Conservation (phyloP, 2,113 vertebrate genomes). For the Phalacrocorax brasilianus region DNA sequence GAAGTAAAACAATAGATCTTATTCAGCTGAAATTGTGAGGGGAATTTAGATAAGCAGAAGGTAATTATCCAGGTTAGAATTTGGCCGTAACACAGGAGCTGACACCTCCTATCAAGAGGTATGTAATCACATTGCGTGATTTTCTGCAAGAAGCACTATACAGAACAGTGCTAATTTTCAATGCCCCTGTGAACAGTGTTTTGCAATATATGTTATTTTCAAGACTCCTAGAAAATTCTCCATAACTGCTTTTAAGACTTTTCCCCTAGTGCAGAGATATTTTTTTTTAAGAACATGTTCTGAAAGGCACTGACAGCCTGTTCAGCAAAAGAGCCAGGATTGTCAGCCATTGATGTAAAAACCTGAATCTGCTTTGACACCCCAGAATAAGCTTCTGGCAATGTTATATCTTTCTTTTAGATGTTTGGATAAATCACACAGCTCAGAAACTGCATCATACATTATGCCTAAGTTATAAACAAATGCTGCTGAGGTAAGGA, state of each 20-base stretch:
- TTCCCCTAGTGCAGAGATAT: slow-evolving; percentile 28
- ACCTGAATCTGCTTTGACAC: slow-evolving; percentile 75
- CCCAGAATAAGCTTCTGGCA: slow-evolving; percentile 74
- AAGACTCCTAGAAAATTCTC: slow-evolving; percentile 64
- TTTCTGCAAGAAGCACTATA: slow-evolving; percentile 40
- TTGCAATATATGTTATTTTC: slow-evolving; percentile 49
- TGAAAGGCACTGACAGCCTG: slow-evolving; percentile 74
- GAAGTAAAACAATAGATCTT: slow-evolving; percentile 33
- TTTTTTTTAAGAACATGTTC: slow-evolving; percentile 58
- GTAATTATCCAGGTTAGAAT: slow-evolving; percentile 36
- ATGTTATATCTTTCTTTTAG: slow-evolving; percentile 74
- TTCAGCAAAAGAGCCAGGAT: slow-evolving; percentile 63
- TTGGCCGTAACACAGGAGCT: slow-evolving; percentile 3
- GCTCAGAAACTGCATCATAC: slow-evolving; percentile 52
- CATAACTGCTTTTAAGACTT: slow-evolving; percentile 59
- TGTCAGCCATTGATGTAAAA: slow-evolving; percentile 74
- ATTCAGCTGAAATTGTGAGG: slow-evolving; percentile 29
- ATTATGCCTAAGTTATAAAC: slow-evolving; percentile 69
- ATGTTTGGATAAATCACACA: slow-evolving; percentile 72
- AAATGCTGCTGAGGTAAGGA: slow-evolving; percentile 69
- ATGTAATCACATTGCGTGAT: background rate
- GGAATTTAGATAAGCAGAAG: slow-evolving; percentile 58
- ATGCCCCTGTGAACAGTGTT: slow-evolving; percentile 27
- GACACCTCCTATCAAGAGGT: slow-evolving; percentile 44
- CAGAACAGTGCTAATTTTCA: slow-evolving; percentile 31